Evolutionary conservation across 1,140 invertebrate genomes (phyloP), one percentile per base, ranked within the genome.

Genomic region (Heliconius hermathena): DNA sequence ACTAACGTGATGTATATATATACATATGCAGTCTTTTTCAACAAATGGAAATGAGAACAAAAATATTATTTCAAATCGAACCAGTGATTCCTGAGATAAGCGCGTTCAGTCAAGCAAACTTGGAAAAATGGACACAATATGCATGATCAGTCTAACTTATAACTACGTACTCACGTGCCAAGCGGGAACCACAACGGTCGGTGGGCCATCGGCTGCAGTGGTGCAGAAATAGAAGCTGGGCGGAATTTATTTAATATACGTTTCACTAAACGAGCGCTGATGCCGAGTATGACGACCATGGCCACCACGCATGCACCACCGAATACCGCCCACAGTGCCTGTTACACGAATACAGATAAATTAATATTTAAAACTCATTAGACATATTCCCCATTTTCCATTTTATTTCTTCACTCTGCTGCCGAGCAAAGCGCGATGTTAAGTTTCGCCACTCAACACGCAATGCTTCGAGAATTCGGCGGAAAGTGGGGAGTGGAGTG

Each of bases 251-350:
- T 84, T 9, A 94, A 76, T 2, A 93, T 78, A 0, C 86, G 82
- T 80, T 94, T 94, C 1, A 89, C 87, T 0, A 82, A 84, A 11
- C 90, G 85, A 13, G 88, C 81, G 26, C 90, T 87, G 26, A 88
- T 81, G 0, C 85, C 87, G 4, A 91, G 36, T 11, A 90, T 72
- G 1, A 81, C 80, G 0, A 85, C 83, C 81, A 88, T 85, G 0
- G 81, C 84, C 13, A 93, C 60, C 4, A 90, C 86, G 71, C 86
- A 89, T 1, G 86, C 83, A 8, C 90, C 89, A 1, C 89, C 87
- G 66, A 93, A 84, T 8, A 82, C 75, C 6, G 88, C 86, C 89
- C 91, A 91, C 20, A 93, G 57, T 8, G 86, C 78, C 92, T 93
- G 79, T 20, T 60, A 11, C 11, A 60, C 2, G n/a, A 60, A 52